Conservation (phyloP, 2,113 vertebrate genomes). For the Spilogale gracilis region DNA sequence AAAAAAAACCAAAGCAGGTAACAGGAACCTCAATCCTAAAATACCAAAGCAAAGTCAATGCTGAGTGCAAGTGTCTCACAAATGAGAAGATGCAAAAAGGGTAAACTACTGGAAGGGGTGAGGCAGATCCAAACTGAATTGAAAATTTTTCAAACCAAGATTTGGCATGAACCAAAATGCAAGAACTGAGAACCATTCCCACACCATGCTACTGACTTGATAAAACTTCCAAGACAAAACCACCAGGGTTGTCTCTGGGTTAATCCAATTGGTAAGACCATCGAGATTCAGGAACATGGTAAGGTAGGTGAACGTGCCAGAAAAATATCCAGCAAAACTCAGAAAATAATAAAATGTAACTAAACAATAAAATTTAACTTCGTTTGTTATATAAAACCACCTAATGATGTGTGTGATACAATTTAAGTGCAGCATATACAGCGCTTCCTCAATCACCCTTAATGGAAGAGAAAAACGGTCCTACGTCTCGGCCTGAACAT, state of each 20-base stretch:
- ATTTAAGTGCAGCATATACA: neutral
- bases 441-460: conserved; percentile 60
- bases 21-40: neutral
- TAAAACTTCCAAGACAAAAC: conserved; percentile 3
- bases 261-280: neutral
- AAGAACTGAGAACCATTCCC: neutral
- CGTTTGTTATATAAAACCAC: neutral
- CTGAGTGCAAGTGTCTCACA: neutral
- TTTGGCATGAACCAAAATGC: neutral
- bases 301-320: neutral
- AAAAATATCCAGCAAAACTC: neutral
- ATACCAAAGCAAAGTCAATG: neutral
- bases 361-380: neutral
- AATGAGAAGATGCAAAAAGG: neutral
- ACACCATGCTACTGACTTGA: neutral
- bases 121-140: neutral
- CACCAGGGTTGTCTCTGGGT: neutral
- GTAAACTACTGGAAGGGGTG: neutral
- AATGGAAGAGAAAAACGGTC: neutral
- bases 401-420: neutral
- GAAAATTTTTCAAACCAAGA: neutral
- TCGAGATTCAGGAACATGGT: neutral
- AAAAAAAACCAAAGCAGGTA: neutral
- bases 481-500: conserved; percentile 14
- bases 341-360: neutral